Evolutionary conservation across 2,113 vertebrate species (phyloP), one percentile per base, ranked within the genome.

Genomic region (Notarius quadriscutis): DNA sequence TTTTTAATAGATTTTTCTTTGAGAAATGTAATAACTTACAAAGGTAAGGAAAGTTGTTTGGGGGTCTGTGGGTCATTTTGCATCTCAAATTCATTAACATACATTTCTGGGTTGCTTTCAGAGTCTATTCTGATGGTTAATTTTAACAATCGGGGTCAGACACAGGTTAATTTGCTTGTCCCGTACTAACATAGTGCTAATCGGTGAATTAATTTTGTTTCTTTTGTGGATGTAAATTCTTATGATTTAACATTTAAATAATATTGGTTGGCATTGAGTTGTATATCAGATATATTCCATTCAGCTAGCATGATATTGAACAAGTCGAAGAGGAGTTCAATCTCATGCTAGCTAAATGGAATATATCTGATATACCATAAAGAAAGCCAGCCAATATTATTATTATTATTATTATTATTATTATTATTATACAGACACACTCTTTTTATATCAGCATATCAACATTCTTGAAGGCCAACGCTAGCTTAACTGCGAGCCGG

Each of bases 1-100:
- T 74, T 60, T 87, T 86, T 88, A 83, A 79, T 94, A 94, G 95
- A 94, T 95, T 95, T 88, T 94, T 95, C 93, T 92, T 94, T 93
- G 90, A 89, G 90, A 93, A 94, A 92, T 87, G 69, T 91, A 90
- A 84, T 9, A 88, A 91, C 86, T 88, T 90, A 50, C 81, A 81
- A 30, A 7, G 7, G 51, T 53, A 53, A 53, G 51, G 51, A 84
- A 7, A 53, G 7, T 53, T 53, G 51, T 53, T 53, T 53, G 10
- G 69, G 17, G 51, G 14, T 20, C 51, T 71, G 27, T 86, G 60
- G 25, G 75, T 11, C 71, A 10, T 83, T 67, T 75, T 87, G 72
- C 50, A 51, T 87, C 57, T 11, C 10, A 48, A 84, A 22, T 27
- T 25, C 65, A 77, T 71, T 75, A 78, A 78, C 20, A 78, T 60